Percentiles rank a stretch among this genome's conserved stretches.
These are phyloP conservation scores for Sinohyriopsis cumingii DNA, from an alignment of 2,888 invertebrate species.

Conservation along the genomic window DNA sequence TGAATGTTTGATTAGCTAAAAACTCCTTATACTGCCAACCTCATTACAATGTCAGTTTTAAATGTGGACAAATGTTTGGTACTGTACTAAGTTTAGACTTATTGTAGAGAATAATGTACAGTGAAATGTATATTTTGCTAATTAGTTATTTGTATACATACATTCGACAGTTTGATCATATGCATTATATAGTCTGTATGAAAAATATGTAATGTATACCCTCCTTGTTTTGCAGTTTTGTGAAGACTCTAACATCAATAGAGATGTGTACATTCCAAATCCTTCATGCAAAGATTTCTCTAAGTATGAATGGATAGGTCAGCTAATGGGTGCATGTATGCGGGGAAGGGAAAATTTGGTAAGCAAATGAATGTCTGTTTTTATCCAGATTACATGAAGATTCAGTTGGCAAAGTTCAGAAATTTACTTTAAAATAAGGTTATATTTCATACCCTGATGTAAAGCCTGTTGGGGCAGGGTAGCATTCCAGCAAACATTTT, in stretches of 20 bases:
- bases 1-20: no score
- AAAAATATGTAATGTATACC: background rate
- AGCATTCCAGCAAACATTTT: no score
- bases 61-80: no score
- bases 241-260: constrained; percentile 62
- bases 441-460: background rate
- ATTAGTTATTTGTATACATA: no score
- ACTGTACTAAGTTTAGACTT: no score
- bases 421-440: background rate
- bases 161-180: no score
- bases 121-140: no score
- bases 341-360: constrained; percentile 70
- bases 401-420: no score
- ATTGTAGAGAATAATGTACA: no score
- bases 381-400: background rate
- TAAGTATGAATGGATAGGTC: constrained; percentile 70
- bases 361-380: constrained; percentile 10
- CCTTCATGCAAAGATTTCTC: constrained; percentile 62
- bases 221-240: constrained; percentile 30
- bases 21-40: no score
- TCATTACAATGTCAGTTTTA: no score
- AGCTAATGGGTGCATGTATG: constrained; percentile 71
- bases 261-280: constrained; percentile 69
- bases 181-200: background rate
- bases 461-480: no score